Base-by-base conservation (phyloP, 2,113 vertebrate species). In the Heteronetta atricapilla region DNA sequence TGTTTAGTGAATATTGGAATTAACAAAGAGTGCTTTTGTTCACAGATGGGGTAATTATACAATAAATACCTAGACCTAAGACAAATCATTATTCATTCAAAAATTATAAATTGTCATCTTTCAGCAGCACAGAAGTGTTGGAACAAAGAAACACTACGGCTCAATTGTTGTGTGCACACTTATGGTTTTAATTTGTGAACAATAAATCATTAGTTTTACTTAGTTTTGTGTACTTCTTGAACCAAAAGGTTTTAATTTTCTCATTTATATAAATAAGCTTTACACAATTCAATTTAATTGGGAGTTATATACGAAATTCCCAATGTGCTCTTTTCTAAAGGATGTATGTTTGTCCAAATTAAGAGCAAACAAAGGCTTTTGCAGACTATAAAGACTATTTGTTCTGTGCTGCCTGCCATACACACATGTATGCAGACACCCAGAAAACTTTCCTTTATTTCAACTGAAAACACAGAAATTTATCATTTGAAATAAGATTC, bases 161-260 rank as follows among this genome's bases (percentile, higher is more conserved):
- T 90, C 94, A 78, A 94, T 25, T 88, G 85, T 21, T 91, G 92
- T 4, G 38, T 11, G 25, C 4, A 22, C 75, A 50, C 95, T 97
- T 92, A 62, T 80, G 96, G 89, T 48, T 91, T 94, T 95, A 87
- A 95, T 97, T 96, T 93, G 93, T 44, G 93, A 97, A 95, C 94
- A 96, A 96, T 97, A 95, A 96, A 97, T 97, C 95, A 96, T 95
- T 96, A 97, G 93, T 74, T 96, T 95, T 62, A 58, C 94, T 95
- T 89, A 48, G 96, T 82, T 94, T 46, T 91, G 84, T 89, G 87
- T 88, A 88, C 53, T 91, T 79, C 87, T 85, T 38, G 44, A 95
- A 95, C 67, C 86, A 94, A 96, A 93, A 97, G 93, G 94, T 95
- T 97, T 97, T 89, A 38, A 95, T 97, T 96, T 95, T 87, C 91